Evolutionary conservation across 2,113 vertebrate genomes (phyloP).

Genomic region (Canis aureus): DNA sequence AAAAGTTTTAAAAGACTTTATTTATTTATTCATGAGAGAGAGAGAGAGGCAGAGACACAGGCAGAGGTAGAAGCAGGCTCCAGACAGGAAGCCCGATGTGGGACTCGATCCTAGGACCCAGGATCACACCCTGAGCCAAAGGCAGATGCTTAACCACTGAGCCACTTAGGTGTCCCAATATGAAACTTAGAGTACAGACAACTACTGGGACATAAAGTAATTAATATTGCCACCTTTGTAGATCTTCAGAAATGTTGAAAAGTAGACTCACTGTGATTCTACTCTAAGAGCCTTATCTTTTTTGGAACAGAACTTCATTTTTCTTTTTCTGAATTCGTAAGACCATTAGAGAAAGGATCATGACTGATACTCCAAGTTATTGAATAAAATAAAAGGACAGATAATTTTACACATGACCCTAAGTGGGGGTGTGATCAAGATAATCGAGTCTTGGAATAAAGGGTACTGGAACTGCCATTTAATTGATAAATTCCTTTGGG

Average conservation of each 20-base stretch:
- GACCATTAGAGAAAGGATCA: neutral
- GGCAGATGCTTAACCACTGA: too few species aligned
- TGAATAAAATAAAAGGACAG: neutral
- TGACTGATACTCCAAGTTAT: neutral
- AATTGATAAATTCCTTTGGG: neutral
- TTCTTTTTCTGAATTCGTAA: neutral
- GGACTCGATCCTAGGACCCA: too few species aligned
- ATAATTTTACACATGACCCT: neutral
- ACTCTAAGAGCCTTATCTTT: neutral
- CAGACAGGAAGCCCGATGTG: too few species aligned
- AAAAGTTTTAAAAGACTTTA: conserved; percentile 48
- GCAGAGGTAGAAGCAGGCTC: too few species aligned
- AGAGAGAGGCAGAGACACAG: too few species aligned
- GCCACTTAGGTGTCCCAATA: too few species aligned
- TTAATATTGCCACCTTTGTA: conserved; percentile 4
- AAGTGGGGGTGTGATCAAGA: too few species aligned
- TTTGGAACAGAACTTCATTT: neutral
- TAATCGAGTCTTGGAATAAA: neutral
- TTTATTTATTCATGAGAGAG: too few species aligned
- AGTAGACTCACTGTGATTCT: neutral
- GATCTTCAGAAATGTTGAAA: neutral
- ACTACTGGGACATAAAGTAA: neutral
- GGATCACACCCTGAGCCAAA: too few species aligned
- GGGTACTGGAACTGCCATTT: neutral
- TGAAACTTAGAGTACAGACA: too few species aligned